phyloP scores from a whole-genome alignment of 2,113 vertebrate species.

The Pycnonotus jocosus region DNA sequence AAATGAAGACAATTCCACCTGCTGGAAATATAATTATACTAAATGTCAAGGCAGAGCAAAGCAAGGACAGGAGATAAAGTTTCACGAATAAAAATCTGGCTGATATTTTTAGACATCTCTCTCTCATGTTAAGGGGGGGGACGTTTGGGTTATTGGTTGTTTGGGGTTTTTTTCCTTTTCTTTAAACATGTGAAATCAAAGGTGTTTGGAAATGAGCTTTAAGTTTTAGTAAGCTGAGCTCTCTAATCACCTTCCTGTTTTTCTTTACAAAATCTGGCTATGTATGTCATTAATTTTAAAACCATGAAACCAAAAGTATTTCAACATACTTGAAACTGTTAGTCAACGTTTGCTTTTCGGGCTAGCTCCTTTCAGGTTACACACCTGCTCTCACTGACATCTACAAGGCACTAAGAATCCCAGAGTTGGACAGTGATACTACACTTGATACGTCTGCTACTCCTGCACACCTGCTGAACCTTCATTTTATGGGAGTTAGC shows the following conservation, averaged over 20 bases:
- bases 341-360: background rate
- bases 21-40: slow-evolving; percentile 55
- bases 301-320: background rate
- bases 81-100: slow-evolving; percentile 28
- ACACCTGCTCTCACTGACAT: background rate
- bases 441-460: background rate
- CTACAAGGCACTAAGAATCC: background rate
- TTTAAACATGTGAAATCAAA: background rate
- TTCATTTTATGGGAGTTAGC: background rate
- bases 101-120: slow-evolving; percentile 52
- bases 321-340: background rate
- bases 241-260: background rate
- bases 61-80: slow-evolving; percentile 42
- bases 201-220: background rate
- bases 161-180: background rate
- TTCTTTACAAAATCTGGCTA: background rate
- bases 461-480: background rate
- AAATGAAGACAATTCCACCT: slow-evolving; percentile 62
- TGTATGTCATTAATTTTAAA: background rate
- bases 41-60: slow-evolving; percentile 63
- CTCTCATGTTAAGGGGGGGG: background rate
- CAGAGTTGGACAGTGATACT: background rate
- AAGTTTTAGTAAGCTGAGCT: background rate
- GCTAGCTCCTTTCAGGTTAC: background rate
- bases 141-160: background rate